Conservation (phyloP, 1,140 invertebrate species). For the Macrotrachela quadricornifera region DNA sequence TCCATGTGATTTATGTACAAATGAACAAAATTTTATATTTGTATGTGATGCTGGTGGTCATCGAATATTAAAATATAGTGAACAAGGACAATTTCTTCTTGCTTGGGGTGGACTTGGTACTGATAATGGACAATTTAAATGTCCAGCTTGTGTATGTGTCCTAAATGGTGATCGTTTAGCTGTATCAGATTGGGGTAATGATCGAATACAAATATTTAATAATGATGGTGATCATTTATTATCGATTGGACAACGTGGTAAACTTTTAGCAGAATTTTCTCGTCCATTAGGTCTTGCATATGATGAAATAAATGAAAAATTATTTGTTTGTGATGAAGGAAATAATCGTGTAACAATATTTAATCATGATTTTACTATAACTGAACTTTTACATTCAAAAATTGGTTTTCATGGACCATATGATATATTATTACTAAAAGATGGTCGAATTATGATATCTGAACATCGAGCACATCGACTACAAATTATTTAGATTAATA, state of each 20-base stretch:
- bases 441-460: too few relatives aligned
- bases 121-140: conserved; percentile 82
- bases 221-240: conserved; percentile 23
- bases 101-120: conserved; percentile 85
- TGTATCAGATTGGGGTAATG: conserved; percentile 19
- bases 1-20: conserved; percentile 62
- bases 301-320: conserved; percentile 75
- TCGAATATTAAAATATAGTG: conserved; percentile 81
- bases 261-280: conserved; percentile 47
- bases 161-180: conserved; percentile 17
- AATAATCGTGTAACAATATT: conserved; percentile 97
- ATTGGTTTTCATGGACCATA: conserved; percentile 5
- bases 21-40: conserved; percentile 90
- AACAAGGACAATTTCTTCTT: conserved; percentile 84
- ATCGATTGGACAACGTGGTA: conserved; percentile 18
- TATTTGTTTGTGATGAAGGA: conserved; percentile 85
- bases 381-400: conserved; percentile 34
- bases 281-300: conserved; percentile 94
- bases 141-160: conserved; percentile 81
- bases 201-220: conserved; percentile 23
- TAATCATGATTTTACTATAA: conserved; percentile 23
- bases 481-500: too few relatives aligned
- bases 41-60: conserved; percentile 98
- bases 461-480: too few relatives aligned
- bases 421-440: too few relatives aligned